Evolutionary conservation across 2,888 invertebrate species (phyloP), one percentile per base, ranked within the genome.

Genomic region (Melinopterus prodromus): DNA sequence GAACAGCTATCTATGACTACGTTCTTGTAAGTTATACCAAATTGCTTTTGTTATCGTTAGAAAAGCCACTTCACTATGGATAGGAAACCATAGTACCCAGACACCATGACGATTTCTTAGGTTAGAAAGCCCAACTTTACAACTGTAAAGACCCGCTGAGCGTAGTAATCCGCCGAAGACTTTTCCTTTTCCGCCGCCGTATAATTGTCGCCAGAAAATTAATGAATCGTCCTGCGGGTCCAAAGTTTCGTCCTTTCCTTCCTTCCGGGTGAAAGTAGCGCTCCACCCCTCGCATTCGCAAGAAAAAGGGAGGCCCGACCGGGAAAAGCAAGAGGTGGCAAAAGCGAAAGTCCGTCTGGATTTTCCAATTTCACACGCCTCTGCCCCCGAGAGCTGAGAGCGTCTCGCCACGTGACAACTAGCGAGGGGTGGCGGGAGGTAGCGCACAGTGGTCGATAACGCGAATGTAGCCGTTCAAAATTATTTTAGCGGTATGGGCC

Each of bases 311-410:
- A 53, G 53, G 53, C 53, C 53, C 7, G 53, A 53, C 53, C 9
- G 53, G 53, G 53, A 53, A 53, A 53, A 53, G 53, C 53, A 53
- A 53, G 53, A 53, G 53, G 53, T 53, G 53, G 53, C 53, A 53
- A 53, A 53, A 87, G 87, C 84, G 85, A 87, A 87, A 87, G 86
- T 88, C 86, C 85, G 82, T 85, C 84, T 82, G 86, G 89, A 87
- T 88, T 89, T 89, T 89, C 89, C 89, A 89, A 89, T 89, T 89
- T 89, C 89, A 89, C 89, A 89, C 88, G 85, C 86, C 87, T 87
- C 85, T 88, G 87, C 85, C 83, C 87, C 86, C 86, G 89, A 86
- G 87, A 87, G 53, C 9, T 53, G 86, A 87, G 82, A 85, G 85
- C 85, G 84, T 83, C 84, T 84, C 83, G 85, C 86, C 87, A 86